phyloP scores from a whole-genome alignment of 2,888 invertebrate species.

The Melanotus villosus region DNA sequence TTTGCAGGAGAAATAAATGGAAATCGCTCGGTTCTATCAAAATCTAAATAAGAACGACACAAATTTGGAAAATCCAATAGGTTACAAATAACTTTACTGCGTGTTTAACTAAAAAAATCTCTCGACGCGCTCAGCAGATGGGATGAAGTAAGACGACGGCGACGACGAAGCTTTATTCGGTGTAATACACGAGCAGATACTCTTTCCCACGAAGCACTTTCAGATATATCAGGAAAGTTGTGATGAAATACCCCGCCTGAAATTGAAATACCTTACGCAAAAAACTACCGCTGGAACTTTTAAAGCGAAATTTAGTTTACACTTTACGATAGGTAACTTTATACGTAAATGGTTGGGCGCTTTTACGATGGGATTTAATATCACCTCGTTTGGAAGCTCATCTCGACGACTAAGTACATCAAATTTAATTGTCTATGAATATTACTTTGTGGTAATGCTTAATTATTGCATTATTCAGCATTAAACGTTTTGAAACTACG shows the following conservation, averaged over 20 bases:
- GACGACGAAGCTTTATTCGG: slow-evolving; percentile 22
- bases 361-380: slow-evolving; percentile 22
- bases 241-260: slow-evolving; percentile 20
- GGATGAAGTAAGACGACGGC: slow-evolving; percentile 22
- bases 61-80: slow-evolving; percentile 16
- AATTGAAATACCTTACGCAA: slow-evolving; percentile 26
- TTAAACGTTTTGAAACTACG: background rate
- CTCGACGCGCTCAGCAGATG: slow-evolving; percentile 9
- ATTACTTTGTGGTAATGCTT: slow-evolving; percentile 12
- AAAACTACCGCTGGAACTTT: slow-evolving; percentile 23
- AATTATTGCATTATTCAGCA: slow-evolving; percentile 8
- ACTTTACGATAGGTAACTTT: slow-evolving; percentile 14
- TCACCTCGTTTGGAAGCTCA: slow-evolving; percentile 26
- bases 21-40: slow-evolving; percentile 1
- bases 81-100: slow-evolving; percentile 29
- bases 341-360: slow-evolving; percentile 10
- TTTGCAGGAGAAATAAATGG: slow-evolving; percentile 18
- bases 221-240: slow-evolving; percentile 28
- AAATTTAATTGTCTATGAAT: slow-evolving; percentile 28
- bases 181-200: slow-evolving; percentile 25
- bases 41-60: slow-evolving; percentile 3
- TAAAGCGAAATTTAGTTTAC: slow-evolving; percentile 16
- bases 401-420: slow-evolving; percentile 26
- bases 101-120: slow-evolving; percentile 26
- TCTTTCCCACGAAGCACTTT: slow-evolving; percentile 29